A percentile compares a stretch with the other conserved stretches of the same genome.
Evolutionary conservation across 2,888 invertebrate species (phyloP).

Genomic region (Gonocerus acuteangulatus): DNA sequence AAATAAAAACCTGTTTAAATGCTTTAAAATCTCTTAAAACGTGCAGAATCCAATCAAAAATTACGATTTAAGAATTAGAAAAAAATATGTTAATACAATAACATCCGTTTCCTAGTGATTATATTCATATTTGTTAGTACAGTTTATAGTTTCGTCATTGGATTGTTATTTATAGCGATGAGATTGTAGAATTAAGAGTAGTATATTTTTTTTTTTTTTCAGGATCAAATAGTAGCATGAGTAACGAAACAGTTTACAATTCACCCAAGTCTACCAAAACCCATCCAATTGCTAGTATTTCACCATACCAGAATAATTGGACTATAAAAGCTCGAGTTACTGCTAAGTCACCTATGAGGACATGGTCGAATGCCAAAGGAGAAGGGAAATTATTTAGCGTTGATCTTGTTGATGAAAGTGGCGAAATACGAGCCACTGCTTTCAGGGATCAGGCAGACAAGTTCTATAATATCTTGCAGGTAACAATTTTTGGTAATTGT

Average conservation of each 20-base stretch:
- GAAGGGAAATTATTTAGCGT: constrained; percentile 90
- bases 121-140: too few relatives aligned
- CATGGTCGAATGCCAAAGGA: constrained; percentile 86
- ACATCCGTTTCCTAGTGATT: too few relatives aligned
- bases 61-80: too few relatives aligned
- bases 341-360: constrained; percentile 68
- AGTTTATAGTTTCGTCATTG: too few relatives aligned
- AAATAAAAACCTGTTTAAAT: too few relatives aligned
- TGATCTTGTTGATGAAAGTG: constrained; percentile 87
- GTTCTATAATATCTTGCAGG: constrained; percentile 80
- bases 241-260: constrained; percentile 31
- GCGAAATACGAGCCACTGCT: constrained; percentile 86
- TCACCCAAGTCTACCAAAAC: constrained; percentile 41
- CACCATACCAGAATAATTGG: constrained; percentile 94
- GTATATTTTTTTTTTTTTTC: background rate
- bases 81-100: too few relatives aligned
- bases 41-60: too few relatives aligned
- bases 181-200: too few relatives aligned
- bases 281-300: constrained; percentile 75
- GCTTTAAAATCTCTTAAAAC: too few relatives aligned
- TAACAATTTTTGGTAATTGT: too few relatives aligned
- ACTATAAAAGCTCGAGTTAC: constrained; percentile 83
- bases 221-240: background rate
- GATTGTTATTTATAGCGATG: too few relatives aligned
- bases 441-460: constrained; percentile 83